Evolutionary conservation across 2,797 vertebrate genomes (phyloP), one percentile per base, ranked within the genome.

Genomic region (Varecia variegata): DNA sequence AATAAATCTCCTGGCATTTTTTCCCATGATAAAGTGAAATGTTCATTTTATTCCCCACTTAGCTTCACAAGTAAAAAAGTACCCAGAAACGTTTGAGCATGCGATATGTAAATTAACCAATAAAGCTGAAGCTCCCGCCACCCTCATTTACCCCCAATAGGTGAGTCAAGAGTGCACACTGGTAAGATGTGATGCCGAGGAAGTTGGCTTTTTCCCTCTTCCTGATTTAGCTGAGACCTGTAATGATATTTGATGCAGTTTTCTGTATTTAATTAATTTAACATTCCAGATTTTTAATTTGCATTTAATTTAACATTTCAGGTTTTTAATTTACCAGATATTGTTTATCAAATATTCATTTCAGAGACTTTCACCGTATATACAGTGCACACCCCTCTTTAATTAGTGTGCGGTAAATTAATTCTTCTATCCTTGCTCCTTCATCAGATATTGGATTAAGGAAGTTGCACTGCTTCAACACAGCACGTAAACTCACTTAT

Each of bases 281-380:
- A 98, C 97, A 62, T 98, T 98, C 98, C 98, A 98, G 98, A 98
- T 98, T 98, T 98, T 98, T 98, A 98, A 98, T 98, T 98, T 98
- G 98, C 98, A 98, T 98, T 98, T 98, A 98, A 98, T 98, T 98
- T 98, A 98, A 98, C 98, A 98, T 98, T 98, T 98, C 98, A 96
- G 97, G 98, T 98, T 98, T 98, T 98, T 98, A 98, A 98, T 98
- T 98, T 98, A 97, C 98, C 97, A 98, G 98, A 98, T 98, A 98
- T 98, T 98, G 98, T 98, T 98, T 98, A 98, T 98, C 98, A 98
- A 98, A 98, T 98, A 98, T 98, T 98, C 98, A 98, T 98, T 98
- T 98, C 98, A 83, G 97, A 58, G 50, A 98, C 97, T 98, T 98
- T 98, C 98, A 96, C 97, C 90, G 94, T 98, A 98, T 97, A 97